These are phyloP conservation scores for Oxygymnocypris stewartii DNA, from an alignment of 2,113 vertebrate species.

Conservation along the genomic window DNA sequence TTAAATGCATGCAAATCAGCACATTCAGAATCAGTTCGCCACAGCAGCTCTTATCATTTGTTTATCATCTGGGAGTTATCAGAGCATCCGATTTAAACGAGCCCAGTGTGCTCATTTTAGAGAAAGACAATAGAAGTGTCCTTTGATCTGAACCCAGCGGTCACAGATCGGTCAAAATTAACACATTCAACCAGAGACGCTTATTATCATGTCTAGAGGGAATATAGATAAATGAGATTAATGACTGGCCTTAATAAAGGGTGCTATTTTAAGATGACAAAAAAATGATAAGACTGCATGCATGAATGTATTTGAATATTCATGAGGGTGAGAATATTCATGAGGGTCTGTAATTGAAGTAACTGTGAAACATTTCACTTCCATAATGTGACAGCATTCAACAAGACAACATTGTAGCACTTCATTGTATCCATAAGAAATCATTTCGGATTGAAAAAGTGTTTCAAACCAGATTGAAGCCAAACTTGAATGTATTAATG, in stretches of 20 bases:
- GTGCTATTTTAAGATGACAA: constrained; percentile 16
- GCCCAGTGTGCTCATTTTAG: background rate
- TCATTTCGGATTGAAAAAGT: background rate
- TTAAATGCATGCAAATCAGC: constrained; percentile 40
- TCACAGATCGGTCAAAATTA: no score
- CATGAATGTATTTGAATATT: background rate
- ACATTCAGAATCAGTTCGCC: constrained; percentile 37
- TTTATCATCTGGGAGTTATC: background rate
- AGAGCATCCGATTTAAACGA: background rate
- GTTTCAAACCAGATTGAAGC: background rate
- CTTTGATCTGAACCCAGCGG: background rate
- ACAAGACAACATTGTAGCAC: background rate
- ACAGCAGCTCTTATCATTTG: background rate
- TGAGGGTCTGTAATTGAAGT: background rate
- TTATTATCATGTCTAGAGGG: background rate
- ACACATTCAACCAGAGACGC: no score
- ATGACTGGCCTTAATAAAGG: background rate
- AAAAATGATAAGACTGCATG: background rate
- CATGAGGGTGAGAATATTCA: background rate
- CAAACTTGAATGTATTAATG: background rate
- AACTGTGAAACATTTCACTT: background rate
- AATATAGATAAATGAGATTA: constrained; percentile 11
- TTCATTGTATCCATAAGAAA: background rate
- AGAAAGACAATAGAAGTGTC: background rate
- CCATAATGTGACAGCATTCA: background rate